Evolutionary conservation across 2,797 vertebrate species (phyloP), one percentile per base, ranked within the genome.

Genomic region (Enoplosus armatus): DNA sequence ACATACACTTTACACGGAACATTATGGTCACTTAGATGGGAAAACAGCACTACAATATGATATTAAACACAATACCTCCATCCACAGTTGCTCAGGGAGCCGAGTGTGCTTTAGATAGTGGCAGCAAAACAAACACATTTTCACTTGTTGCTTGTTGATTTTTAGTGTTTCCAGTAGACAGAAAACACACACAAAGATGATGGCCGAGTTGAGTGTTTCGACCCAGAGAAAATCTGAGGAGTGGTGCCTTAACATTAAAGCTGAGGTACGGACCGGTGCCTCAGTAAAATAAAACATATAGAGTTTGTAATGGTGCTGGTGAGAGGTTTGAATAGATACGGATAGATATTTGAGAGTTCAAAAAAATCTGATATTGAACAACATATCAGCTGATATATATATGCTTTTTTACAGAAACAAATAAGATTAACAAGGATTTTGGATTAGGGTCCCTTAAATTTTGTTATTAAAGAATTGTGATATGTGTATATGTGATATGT

Each of bases 61-160:
- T 69, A 80, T 65, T 3, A 29, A 58, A 82, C 48, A 80, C 69
- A 75, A 64, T 35, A 31, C 45, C 43, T 54, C 61, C 69, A 65
- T 82, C 75, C 63, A 77, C 73, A 64, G 85, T 76, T 69, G 58
- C 86, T 86, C 50, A 1, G 77, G 70, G 67, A 83, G 65, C 63
- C 27, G 14, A 43, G 79, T 83, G 63, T 72, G 66, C 70, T 87
- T 80, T 74, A 91, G 85, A 84, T 84, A 85, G 59, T 20, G 29
- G 64, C 58, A 24, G 53, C 27, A 79, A 76, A 74, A 84, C 70
- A 87, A 78, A 84, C 65, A 80, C 68, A 83, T 84, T 81, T 79
- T 73, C 48, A 56, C 71, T 79, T 35, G 58, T 63, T 63, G 69
- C 63, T 62, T 69, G 74, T 69, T 70, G 48, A 37, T 85, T 69